Evolutionary conservation across 1,140 invertebrate species (phyloP).

Genomic region (Philopotamus ludificatus): DNA sequence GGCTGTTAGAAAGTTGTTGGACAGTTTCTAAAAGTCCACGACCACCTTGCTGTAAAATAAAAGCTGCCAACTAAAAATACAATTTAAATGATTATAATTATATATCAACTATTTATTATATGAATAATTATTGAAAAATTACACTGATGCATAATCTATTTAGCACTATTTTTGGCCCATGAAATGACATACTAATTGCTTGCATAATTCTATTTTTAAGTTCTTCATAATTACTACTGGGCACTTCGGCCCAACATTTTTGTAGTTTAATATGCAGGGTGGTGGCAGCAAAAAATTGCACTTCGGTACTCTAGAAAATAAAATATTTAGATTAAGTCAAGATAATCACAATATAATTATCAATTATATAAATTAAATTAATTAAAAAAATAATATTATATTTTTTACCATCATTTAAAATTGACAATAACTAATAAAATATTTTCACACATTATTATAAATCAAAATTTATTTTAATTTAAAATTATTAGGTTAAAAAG

Average conservation of each 20-base stretch:
- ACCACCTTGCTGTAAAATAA: constrained; percentile 53
- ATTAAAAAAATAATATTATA: not conserved
- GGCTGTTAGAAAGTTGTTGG: constrained; percentile 47
- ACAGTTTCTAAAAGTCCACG: constrained; percentile 48
- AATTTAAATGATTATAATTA: constrained; percentile 15
- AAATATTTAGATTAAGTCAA: not conserved
- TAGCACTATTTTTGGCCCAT: constrained; percentile 79
- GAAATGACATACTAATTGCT: constrained; percentile 70
- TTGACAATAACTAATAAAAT: too few relatives aligned
- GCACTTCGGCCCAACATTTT: constrained; percentile 82
- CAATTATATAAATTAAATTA: not conserved
- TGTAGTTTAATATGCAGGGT: constrained; percentile 85
- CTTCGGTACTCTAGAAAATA: constrained; percentile 69
- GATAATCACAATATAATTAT: not conserved
- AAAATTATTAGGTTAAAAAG: not conserved
- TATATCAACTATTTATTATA: not conserved
- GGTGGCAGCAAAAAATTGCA: constrained; percentile 90
- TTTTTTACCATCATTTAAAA: not conserved
- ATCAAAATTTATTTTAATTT: not conserved
- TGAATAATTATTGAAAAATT: constrained; percentile 49
- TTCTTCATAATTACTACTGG: constrained; percentile 69
- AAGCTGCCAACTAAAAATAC: constrained; percentile 50
- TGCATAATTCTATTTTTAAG: constrained; percentile 75
- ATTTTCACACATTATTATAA: not conserved
- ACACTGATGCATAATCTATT: constrained; percentile 86